Evolutionary conservation across 1,140 invertebrate species (phyloP).

Genomic region (Philotrypesis tridentata): DNA sequence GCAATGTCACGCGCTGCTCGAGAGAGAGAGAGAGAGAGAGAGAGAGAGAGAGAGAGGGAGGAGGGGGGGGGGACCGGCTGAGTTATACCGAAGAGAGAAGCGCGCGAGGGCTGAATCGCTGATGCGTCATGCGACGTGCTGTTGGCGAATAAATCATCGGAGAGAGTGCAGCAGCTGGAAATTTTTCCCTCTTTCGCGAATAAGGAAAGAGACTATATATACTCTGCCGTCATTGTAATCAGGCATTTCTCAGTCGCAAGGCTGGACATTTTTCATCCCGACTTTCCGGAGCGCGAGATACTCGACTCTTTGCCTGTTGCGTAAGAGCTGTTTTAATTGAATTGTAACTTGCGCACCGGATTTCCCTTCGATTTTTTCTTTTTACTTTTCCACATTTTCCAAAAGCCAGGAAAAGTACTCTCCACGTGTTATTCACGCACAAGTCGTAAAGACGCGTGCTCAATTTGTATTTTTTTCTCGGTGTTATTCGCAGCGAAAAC

Average conservation of each 20-base stretch:
- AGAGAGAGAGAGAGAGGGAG: too few relatives aligned
- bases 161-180: constrained; percentile 6
- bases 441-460: too few relatives aligned
- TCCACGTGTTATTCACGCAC: too few relatives aligned
- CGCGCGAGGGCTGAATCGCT: constrained; percentile 36
- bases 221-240: constrained; percentile 41
- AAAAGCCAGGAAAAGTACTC: too few relatives aligned
- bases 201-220: not conserved
- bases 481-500: too few relatives aligned
- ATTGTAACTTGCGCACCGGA: too few relatives aligned
- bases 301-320: not conserved
- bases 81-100: constrained; percentile 38
- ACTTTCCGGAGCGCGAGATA: not conserved
- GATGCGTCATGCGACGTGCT: constrained; percentile 36
- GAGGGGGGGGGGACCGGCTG: not conserved
- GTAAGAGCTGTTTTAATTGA: not conserved
- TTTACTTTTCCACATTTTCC: too few relatives aligned
- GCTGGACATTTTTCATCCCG: constrained; percentile 3
- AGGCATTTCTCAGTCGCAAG: constrained; percentile 26
- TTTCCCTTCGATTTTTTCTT: too few relatives aligned
- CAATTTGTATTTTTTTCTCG: too few relatives aligned
- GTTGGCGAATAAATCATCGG: constrained; percentile 47
- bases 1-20: constrained; percentile 20
- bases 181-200: constrained; percentile 6
- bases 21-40: too few relatives aligned